A percentile compares a stretch with the other conserved stretches of the same genome.
Evolutionary conservation across 2,888 invertebrate genomes (phyloP).

Genomic region (Cactoblastis cactorum): DNA sequence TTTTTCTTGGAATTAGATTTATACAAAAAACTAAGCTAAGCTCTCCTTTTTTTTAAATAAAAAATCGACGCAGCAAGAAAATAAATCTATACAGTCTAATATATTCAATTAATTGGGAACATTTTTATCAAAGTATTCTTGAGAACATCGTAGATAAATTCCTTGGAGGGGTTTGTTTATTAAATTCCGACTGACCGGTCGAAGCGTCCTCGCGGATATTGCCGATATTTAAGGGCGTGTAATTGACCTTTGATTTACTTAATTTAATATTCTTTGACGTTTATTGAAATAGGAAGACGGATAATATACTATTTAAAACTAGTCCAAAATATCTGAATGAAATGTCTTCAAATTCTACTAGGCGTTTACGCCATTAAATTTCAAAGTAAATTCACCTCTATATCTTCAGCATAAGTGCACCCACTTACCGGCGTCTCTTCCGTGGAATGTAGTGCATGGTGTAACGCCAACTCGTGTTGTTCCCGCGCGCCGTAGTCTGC

Average conservation of each 20-base stretch:
- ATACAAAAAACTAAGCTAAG: too few species aligned
- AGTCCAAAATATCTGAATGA: too few species aligned
- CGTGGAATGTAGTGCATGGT: constrained; percentile 89
- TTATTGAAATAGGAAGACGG: too few species aligned
- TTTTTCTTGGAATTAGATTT: too few species aligned
- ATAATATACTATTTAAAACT: too few species aligned
- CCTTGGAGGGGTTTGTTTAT: constrained; percentile 7
- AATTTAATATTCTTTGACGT: constrained; percentile 28
- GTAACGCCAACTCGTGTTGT: constrained; percentile 87
- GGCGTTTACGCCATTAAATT: too few species aligned
- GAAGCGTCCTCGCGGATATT: constrained; percentile 14
- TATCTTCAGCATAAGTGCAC: too few species aligned
- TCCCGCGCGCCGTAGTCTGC: constrained; percentile 81
- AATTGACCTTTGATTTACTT: constrained; percentile 1
- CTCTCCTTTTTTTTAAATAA: too few species aligned
- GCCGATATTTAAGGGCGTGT: constrained; percentile 2
- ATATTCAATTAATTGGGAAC: not conserved
- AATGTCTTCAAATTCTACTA: too few species aligned
- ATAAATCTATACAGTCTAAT: too few species aligned
- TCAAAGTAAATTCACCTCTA: too few species aligned
- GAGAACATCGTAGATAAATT: not conserved
- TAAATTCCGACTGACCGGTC: constrained; percentile 11
- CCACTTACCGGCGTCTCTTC: constrained; percentile 79
- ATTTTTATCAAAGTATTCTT: not conserved
- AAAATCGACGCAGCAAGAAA: too few species aligned